phyloP scores from a whole-genome alignment of 2,113 vertebrate species.

The Odontesthes bonariensis region DNA sequence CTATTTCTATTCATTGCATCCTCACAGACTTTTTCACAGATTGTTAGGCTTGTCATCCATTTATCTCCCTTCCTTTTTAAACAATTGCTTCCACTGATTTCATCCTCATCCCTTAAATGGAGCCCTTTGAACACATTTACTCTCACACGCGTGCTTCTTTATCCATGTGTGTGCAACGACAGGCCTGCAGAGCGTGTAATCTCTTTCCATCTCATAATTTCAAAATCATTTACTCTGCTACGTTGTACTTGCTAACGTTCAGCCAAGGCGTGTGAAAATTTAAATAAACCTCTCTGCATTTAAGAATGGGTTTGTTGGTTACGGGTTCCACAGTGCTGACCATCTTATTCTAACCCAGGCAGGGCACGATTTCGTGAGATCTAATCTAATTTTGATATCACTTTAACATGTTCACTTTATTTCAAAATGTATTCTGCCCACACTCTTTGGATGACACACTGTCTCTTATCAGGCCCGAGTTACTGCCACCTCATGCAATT shows the following conservation, averaged over 20 bases:
- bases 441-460: background rate
- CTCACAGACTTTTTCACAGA: constrained; percentile 41
- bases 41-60: constrained; percentile 6
- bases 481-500: constrained; percentile 21
- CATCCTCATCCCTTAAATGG: constrained; percentile 39
- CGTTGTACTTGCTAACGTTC: constrained; percentile 4
- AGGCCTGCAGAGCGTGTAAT: constrained; percentile 44
- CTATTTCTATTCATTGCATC: constrained; percentile 19
- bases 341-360: background rate
- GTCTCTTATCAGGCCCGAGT: background rate
- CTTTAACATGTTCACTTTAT: background rate
- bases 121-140: constrained; percentile 37
- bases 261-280: background rate
- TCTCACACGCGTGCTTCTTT: constrained; percentile 29
- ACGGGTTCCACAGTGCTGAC: background rate
- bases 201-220: constrained; percentile 48
- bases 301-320: background rate
- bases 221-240: constrained; percentile 15
- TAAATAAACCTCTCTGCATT: background rate
- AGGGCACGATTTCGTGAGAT: no score
- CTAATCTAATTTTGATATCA: no score
- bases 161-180: constrained; percentile 19
- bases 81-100: constrained; percentile 63
- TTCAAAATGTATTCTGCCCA: background rate
- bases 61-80: constrained; percentile 23